Evolutionary conservation across 2,888 invertebrate genomes (phyloP).

Genomic region (Hesperia comma): DNA sequence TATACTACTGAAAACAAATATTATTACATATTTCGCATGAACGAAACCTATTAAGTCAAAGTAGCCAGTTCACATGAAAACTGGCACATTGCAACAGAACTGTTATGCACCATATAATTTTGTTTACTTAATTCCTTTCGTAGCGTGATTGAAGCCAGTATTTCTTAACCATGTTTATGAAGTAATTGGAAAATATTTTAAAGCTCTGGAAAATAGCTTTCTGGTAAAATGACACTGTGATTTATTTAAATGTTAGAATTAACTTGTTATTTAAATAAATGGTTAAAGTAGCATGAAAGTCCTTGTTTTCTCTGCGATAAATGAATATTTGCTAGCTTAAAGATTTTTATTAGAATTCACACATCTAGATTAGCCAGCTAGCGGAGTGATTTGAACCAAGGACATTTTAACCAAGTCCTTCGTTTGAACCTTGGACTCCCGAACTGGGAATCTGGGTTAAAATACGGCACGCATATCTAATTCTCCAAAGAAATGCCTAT

Average conservation of each 20-base stretch:
- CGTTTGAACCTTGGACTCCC: too few species aligned
- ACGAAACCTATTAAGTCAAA: slow-evolving; percentile 8
- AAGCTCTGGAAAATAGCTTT: not conserved
- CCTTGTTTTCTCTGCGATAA: too few species aligned
- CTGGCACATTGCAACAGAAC: slow-evolving; percentile 18
- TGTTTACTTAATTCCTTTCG: slow-evolving; percentile 18
- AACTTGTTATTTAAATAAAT: too few species aligned
- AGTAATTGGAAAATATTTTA: slow-evolving; percentile 19
- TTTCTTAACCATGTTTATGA: slow-evolving; percentile 16
- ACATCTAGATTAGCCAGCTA: too few species aligned
- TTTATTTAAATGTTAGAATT: not conserved
- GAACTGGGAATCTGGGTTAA: too few species aligned
- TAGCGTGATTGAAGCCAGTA: slow-evolving; percentile 23
- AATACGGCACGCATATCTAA: too few species aligned
- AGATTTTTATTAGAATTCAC: too few species aligned
- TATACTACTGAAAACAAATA: not conserved
- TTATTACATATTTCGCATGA: not conserved
- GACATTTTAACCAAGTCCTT: too few species aligned
- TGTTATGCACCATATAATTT: slow-evolving; percentile 23
- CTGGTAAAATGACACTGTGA: slow-evolving; percentile 4
- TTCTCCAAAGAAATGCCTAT: too few species aligned
- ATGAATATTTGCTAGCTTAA: too few species aligned
- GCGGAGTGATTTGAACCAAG: too few species aligned
- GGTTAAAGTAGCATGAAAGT: too few species aligned
- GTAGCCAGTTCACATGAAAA: slow-evolving; percentile 2